Evolutionary conservation across 2,888 invertebrate genomes (phyloP).

Genomic region (Amphipyra tragopoginis): DNA sequence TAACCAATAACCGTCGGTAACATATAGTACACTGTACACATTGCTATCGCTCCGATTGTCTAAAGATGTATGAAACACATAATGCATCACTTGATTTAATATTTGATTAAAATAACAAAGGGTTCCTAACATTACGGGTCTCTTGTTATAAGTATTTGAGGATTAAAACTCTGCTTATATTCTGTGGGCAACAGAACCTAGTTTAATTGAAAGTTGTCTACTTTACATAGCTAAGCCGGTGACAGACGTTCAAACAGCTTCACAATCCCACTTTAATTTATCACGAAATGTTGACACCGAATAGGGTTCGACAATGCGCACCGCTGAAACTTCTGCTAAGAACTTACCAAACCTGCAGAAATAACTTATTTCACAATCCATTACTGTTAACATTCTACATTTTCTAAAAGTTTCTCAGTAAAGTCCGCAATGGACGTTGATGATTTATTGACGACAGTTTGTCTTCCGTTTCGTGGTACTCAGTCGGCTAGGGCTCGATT

Average conservation of each 20-base stretch:
- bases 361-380: constrained; percentile 6
- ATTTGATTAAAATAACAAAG: constrained; percentile 44
- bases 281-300: constrained; percentile 58
- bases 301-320: constrained; percentile 54
- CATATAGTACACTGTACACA: neutral
- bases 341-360: neutral
- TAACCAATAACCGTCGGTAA: neutral
- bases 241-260: constrained; percentile 49
- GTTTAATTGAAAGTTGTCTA: constrained; percentile 44
- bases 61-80: constrained; percentile 12
- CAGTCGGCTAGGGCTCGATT: constrained; percentile 43
- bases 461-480: constrained; percentile 9
- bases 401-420: neutral
- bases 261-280: constrained; percentile 59
- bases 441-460: neutral
- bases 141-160: constrained; percentile 29
- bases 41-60: constrained; percentile 26
- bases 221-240: constrained; percentile 39
- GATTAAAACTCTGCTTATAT: constrained; percentile 37
- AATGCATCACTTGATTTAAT: constrained; percentile 42
- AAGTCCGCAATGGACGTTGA: constrained; percentile 19
- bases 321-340: constrained; percentile 21
- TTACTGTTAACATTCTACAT: constrained; percentile 1
- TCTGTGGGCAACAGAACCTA: constrained; percentile 30
- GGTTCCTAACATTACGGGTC: constrained; percentile 16